Evolutionary conservation across 2,888 invertebrate genomes (phyloP).

Genomic region (Timema cristinae): DNA sequence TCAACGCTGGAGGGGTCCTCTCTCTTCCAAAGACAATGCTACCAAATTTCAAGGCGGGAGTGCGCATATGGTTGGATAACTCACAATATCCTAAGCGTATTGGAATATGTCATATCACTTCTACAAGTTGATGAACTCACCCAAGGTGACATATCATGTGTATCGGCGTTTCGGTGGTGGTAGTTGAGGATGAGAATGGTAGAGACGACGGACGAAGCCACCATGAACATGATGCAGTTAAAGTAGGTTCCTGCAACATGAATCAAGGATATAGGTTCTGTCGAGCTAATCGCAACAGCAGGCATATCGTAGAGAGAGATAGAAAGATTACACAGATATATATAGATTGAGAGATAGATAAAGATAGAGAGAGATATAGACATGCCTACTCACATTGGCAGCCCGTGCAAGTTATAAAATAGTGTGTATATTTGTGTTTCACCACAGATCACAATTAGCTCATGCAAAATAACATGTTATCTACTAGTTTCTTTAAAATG

Average conservation of each 20-base stretch:
- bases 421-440: not conserved
- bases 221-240: constrained; percentile 99
- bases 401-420: constrained; percentile 9
- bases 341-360: constrained; percentile 8
- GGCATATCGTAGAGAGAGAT: too few species aligned
- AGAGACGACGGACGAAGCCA: constrained; percentile 95
- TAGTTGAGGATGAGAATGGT: constrained; percentile 97
- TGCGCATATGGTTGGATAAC: too few species aligned
- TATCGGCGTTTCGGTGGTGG: constrained; percentile 95
- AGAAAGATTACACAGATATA: not conserved
- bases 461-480: too few species aligned
- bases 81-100: too few species aligned
- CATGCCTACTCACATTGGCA: constrained; percentile 16
- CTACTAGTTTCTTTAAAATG: too few species aligned
- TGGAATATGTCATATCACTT: not conserved
- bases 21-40: too few species aligned
- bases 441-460: too few species aligned
- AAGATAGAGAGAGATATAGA: constrained; percentile 4
- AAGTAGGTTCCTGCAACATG: constrained; percentile 80
- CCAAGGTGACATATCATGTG: constrained; percentile 96
- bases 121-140: constrained; percentile 54
- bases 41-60: too few species aligned
- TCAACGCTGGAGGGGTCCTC: too few species aligned
- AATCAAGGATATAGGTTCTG: constrained; percentile 8
- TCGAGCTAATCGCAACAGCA: not conserved